Base-by-base conservation (phyloP, 2,888 invertebrate genomes). In the Cactoblastis cactorum region DNA sequence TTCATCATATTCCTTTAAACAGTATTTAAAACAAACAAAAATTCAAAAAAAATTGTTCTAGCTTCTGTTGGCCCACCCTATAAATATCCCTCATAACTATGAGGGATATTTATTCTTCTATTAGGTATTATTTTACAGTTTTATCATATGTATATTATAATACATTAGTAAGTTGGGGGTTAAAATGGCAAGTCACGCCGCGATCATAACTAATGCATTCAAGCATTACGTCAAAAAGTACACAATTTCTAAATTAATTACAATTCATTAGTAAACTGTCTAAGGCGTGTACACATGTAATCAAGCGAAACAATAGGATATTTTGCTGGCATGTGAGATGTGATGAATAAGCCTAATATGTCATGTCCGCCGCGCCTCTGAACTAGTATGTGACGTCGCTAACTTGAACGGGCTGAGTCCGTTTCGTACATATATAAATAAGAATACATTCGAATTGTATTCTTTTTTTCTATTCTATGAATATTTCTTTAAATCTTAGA, bases 291-390 rank as follows among this genome's bases (percentile, higher is more conserved):
- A 58, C 69, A 65, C 69, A 66, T 50, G 69, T 77, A 82, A 84
- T 84, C 74, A 77, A 77, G 73, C 79, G 74, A 82, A 80, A 80
- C 79, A 79, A 77, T 77, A 69, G 60, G 63, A 61, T 60, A 60
- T 61, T 58, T 63, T 59, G 58, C 52, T 61, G 56, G 57, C 57
- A 50, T 66, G 63, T 63, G 59, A 71, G 75, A 76, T 77, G 75
- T 83, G 82, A 84, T 78, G 78, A 77, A 83, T 83, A 77, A 72
- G 72, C 62, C 56, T 69, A 69, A 83, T 83, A 71, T 71, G 75
- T 84, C 81, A 83, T 74, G 77, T 78, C 70, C 63, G 71, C 46
- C 80, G 62, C 72, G 66, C 82, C 80, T 74, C 65, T 64, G 59
- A 67, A 73, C 71, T 72, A 65, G 56, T 54, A 1, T 43, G 64